Evolutionary conservation across 2,113 vertebrate species (phyloP), one percentile per base, ranked within the genome.

Genomic region (Lanius collurio): DNA sequence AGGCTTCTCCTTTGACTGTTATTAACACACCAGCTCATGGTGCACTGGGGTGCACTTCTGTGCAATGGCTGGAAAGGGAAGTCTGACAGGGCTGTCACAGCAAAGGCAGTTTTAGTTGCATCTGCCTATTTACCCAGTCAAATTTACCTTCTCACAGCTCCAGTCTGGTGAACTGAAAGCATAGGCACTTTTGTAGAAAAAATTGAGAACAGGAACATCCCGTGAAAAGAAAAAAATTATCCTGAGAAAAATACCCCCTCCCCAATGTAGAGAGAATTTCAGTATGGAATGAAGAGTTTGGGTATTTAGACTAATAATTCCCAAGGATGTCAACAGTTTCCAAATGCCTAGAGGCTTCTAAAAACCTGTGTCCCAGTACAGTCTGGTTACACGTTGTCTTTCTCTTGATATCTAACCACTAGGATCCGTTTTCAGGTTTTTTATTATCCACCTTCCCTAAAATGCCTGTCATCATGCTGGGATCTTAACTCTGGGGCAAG

Each of bases 1-100:
- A 86, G 59, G 76, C 68, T 85, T 90, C 82, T 94, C 63, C 71
- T 94, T 15, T 55, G 87, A 74, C 78, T 95, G 6, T 86, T 94
- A 95, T 71, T 90, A 92, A 90, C 64, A 52, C 62, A 31, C 42
- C 49, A n/a, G 73, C 86, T 88, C 83, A 16, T 13, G 71, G 83
- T 81, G 80, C 71, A 81, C 76, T 41, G 93, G 90, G 64, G 64
- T 80, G 52, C 13, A n/a, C 49, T 89, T 89, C 44, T 68, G 44
- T 60, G 64, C n/a, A 70, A 30, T 0, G 9, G 52, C n/a, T 83
- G 87, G 78, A 70, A 77, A 77, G 71, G 59, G 55, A 67, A 62
- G 13, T 16, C 78, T 83, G 67, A 44, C 71, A 83, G 67, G 27
- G 42, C 4, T 91, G 65, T 53, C 81, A 87, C 33, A 56, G 74